Evolutionary conservation across 2,888 invertebrate genomes (phyloP), one percentile per base, ranked within the genome.

Genomic region (Agrotis exclamationis): DNA sequence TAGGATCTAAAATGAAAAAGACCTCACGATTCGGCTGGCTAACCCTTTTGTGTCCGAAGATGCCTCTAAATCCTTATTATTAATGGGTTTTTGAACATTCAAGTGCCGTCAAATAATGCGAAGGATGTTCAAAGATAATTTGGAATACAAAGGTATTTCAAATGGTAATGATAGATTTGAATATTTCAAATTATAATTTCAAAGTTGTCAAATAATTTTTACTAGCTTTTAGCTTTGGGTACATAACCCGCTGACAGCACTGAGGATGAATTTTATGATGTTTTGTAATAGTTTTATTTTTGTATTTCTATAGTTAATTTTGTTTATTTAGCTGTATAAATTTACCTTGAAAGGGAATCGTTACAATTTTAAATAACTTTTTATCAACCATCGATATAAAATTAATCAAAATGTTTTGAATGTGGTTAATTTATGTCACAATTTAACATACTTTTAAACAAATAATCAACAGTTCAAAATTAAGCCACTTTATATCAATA

Each of bases 11-110:
- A 44, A 44, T 45, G 22, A 33, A 28, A 28, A 45, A 63, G 50
- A 51, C 22, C n/a, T 45, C n/a, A 45, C 16, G n/a, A 16, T 51
- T 44, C n/a, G 44, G 22, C 16, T 28, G 16, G 24, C 9, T 20
- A 24, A 22, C n/a, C 63, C 62, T 70, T 44, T 70, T 73, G 44
- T 72, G 57, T 28, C 39, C 18, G 45, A 33, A 53, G 14, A 70
- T 22, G 22, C 68, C n/a, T 16, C 33, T 14, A 73, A 70, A 74
- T 63, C 44, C 44, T 73, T 63, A 45, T 62, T 45, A 73, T 62
- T 73, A 70, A 70, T 74, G 70, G 44, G 16, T 33, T 33, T 14
- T 51, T 45, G 45, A 51, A 63, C 45, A 45, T 63, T 74, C 13
- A 45, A 51, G 28, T n/a, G 33, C 16, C 63, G 63, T 45, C 6